phyloP scores from a whole-genome alignment of 1,140 invertebrate genomes.

The Macrobrachium nipponense region DNA sequence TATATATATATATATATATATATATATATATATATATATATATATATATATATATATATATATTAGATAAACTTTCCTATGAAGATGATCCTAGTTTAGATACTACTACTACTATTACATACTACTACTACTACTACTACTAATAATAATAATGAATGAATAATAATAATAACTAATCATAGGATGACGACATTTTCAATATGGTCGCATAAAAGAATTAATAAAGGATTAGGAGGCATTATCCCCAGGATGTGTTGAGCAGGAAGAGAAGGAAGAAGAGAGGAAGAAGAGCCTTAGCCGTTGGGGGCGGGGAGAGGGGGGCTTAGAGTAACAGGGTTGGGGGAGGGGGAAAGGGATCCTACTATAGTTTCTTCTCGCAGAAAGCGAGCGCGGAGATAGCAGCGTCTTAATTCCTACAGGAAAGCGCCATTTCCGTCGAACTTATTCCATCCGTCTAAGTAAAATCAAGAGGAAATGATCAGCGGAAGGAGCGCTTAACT shows the following conservation, averaged over 20 bases:
- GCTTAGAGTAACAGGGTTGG: not conserved
- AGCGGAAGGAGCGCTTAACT: not conserved
- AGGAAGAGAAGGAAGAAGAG: not conserved
- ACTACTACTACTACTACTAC: too few species aligned
- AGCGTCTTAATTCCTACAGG: too few species aligned
- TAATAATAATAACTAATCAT: too few species aligned
- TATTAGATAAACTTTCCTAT: not conserved
- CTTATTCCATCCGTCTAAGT: not conserved
- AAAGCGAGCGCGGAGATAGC: too few species aligned
- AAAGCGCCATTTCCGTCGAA: not conserved
- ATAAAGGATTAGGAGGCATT: too few species aligned
- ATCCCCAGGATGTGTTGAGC: not conserved
- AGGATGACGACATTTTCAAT: too few species aligned
- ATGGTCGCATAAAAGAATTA: too few species aligned
- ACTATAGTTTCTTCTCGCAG: too few species aligned
- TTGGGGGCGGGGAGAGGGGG: not conserved
- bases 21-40: not conserved
- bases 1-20: constrained; percentile 8
- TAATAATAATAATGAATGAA: too few species aligned
- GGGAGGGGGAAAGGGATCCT: not conserved
- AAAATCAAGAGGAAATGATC: too few species aligned
- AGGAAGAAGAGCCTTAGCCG: not conserved
- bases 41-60: constrained; percentile 1
- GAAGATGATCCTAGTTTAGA: not conserved
- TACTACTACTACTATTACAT: too few species aligned